These are phyloP conservation scores for Irena cyanogastra DNA, from an alignment of 2,113 vertebrate genomes.

Conservation along the genomic window DNA sequence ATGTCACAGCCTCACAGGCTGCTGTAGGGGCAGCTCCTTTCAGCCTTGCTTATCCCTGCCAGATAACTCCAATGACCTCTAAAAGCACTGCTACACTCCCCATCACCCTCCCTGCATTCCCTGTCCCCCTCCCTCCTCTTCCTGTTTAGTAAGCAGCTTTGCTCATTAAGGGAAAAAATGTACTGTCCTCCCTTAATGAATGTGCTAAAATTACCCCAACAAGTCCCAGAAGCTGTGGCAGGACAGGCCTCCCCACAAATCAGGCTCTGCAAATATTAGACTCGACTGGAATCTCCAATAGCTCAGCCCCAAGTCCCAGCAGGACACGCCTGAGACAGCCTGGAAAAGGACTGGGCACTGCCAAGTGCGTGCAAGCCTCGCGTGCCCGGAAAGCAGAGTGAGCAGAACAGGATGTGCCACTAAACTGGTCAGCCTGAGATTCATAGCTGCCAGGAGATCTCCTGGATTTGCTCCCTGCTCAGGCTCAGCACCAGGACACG, in stretches of 20 bases:
- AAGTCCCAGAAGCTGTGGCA: neutral
- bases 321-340: neutral
- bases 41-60: neutral
- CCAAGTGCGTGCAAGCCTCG: neutral
- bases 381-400: neutral
- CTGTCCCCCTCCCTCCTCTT: neutral
- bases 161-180: slow-evolving; percentile 29
- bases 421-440: neutral
- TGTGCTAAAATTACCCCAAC: slow-evolving; percentile 6
- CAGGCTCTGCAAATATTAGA: neutral
- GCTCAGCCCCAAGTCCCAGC: slow-evolving; percentile 14
- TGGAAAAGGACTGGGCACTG: neutral
- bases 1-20: neutral
- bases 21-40: neutral
- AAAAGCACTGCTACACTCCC: neutral
- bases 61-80: slow-evolving; percentile 17
- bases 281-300: neutral
- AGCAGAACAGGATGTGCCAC: neutral
- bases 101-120: neutral
- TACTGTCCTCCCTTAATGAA: slow-evolving; percentile 11
- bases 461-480: neutral
- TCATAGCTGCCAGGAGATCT: neutral
- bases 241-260: neutral
- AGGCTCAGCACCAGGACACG: neutral
- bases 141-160: slow-evolving; percentile 45